Base-by-base conservation (phyloP, 2,797 vertebrate species). In the Oophaga sylvatica region DNA sequence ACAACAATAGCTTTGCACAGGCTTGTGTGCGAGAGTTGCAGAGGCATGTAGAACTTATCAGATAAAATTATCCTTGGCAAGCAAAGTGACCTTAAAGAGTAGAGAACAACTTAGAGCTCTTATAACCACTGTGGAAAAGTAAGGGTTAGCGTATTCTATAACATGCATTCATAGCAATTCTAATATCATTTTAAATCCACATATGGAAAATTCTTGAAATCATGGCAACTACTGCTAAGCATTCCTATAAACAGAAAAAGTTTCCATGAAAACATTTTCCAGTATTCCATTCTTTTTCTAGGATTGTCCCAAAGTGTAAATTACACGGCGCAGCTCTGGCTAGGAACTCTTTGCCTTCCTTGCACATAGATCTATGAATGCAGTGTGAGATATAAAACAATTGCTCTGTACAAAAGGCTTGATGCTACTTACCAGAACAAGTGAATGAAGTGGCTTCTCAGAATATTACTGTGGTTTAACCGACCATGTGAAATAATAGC, bases 201-300 rank as follows among this genome's bases (percentile, higher is more conserved):
- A 76, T 29, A 89, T 83, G 88, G 88, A 89, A 89, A 86, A 71
- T 80, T 79, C 68, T 86, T n/a, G 75, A 83, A 83, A 80, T 89
- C 80, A 68, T 87, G 45, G 84, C 75, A 81, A 83, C 71, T 76
- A 67, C 79, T 62, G 65, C 75, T 84, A 88, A 88, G 65, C 68
- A 70, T 87, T 86, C 84, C 85, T 65, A 68, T 83, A 87, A 89
- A 82, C 71, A 83, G 84, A 78, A 16, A 17, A 65, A 45, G 85
- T 86, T 89, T 89, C 88, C 88, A 83, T 89, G 71, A 41, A 62
- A 89, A 80, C 59, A 65, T 79, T 83, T 87, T 89, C 88, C 85
- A 73, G 57, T 89, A 70, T 86, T 70, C 79, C 84, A 89, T 82
- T 86, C 84, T 83, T 75, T 77, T 86, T 56, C 65, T 70, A 45